These are phyloP conservation scores for Bufotes viridis DNA, from an alignment of 2,797 vertebrate genomes.

Conservation along the genomic window DNA sequence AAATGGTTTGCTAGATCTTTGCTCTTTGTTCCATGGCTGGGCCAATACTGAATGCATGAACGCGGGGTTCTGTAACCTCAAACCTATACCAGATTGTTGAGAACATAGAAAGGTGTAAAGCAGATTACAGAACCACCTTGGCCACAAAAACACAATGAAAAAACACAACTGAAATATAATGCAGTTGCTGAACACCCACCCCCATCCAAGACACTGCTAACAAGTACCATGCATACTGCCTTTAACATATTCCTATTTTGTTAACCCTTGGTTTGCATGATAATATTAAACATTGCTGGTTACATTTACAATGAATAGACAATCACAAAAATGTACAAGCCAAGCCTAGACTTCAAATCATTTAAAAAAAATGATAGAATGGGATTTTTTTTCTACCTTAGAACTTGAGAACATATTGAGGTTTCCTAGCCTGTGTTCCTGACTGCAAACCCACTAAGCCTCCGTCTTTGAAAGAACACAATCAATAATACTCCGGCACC, in stretches of 20 bases:
- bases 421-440: conserved; percentile 39
- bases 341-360: background rate
- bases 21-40: conserved; percentile 14
- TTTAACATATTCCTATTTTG: background rate
- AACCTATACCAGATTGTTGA: conserved; percentile 11
- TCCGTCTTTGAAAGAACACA: conserved; percentile 33
- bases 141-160: conserved; percentile 22
- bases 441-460: conserved; percentile 40
- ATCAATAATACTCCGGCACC: conserved; percentile 53
- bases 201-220: background rate
- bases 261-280: background rate
- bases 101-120: conserved; percentile 25
- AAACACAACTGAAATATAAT: background rate
- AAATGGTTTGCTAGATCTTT: background rate
- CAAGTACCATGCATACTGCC: background rate
- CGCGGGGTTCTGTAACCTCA: background rate
- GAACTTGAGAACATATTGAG: conserved; percentile 38
- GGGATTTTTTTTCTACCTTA: background rate
- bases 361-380: background rate
- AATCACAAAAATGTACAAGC: background rate
- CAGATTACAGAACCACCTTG: background rate
- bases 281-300: background rate
- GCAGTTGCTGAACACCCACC: background rate
- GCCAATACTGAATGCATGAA: background rate
- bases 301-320: background rate